phyloP scores from a whole-genome alignment of 2,888 invertebrate genomes.

The Falcaria lacertinaria region DNA sequence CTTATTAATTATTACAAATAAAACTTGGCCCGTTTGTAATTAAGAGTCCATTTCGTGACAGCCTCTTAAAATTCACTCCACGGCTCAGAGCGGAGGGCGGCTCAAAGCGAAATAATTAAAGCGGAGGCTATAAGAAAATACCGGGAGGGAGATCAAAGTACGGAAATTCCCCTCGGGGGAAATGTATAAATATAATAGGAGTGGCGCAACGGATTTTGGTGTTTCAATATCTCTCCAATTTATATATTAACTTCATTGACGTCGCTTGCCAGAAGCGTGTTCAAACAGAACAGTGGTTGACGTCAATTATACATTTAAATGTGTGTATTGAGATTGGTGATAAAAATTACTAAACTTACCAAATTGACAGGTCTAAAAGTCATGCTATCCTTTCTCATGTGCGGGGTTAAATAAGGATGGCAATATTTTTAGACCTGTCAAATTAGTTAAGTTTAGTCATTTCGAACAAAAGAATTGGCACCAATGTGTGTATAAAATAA shows the following conservation, averaged over 20 bases:
- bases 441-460: too few relatives aligned
- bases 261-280: slow-evolving; percentile 28
- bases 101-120: slow-evolving; percentile 77
- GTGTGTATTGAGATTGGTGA: too few relatives aligned
- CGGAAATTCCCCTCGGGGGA: slow-evolving; percentile 55
- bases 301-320: too few relatives aligned
- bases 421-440: too few relatives aligned
- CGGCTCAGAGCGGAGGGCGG: slow-evolving; percentile 44
- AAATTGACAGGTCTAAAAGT: too few relatives aligned
- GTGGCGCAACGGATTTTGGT: slow-evolving; percentile 47
- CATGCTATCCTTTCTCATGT: too few relatives aligned
- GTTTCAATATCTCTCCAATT: slow-evolving; percentile 34
- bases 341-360: too few relatives aligned
- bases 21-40: slow-evolving; percentile 61
- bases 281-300: not conserved
- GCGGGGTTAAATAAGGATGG: too few relatives aligned
- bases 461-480: too few relatives aligned
- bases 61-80: slow-evolving; percentile 74
- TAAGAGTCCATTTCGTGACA: slow-evolving; percentile 74
- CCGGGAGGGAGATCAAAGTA: slow-evolving; percentile 67
- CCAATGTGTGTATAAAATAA: too few relatives aligned
- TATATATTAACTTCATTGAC: slow-evolving; percentile 32
- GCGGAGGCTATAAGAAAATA: slow-evolving; percentile 69
- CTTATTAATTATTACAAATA: slow-evolving; percentile 72
- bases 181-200: slow-evolving; percentile 65